Conservation (phyloP, 2,888 invertebrate genomes). For the Mechanitis messenoides region DNA sequence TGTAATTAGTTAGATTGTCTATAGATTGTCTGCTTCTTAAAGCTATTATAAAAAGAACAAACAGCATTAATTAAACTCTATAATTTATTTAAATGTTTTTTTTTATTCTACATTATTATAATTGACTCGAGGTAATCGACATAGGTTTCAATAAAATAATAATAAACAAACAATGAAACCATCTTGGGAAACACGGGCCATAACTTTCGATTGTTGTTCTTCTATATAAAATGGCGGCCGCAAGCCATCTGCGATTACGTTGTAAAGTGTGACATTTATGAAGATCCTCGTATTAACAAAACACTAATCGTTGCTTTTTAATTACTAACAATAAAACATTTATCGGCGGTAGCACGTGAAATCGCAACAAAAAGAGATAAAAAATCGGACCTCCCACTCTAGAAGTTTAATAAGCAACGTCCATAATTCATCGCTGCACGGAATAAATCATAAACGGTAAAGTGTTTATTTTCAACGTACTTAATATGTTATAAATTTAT, state of each 20-base stretch:
- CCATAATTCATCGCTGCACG: constrained; percentile 69
- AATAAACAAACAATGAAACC: constrained; percentile 42
- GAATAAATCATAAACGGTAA: constrained; percentile 75
- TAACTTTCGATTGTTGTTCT: neutral
- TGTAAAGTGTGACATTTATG: constrained; percentile 63
- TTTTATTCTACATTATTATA: too few species aligned
- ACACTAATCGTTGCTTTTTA: constrained; percentile 61
- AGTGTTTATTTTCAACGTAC: constrained; percentile 75
- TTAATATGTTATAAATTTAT: constrained; percentile 77
- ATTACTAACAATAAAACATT: constrained; percentile 73
- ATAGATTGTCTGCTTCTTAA: too few species aligned
- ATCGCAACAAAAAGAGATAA: constrained; percentile 62
- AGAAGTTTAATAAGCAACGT: constrained; percentile 59
- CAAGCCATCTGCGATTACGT: too few species aligned
- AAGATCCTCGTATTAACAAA: constrained; percentile 55
- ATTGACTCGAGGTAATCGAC: too few species aligned
- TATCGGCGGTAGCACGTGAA: constrained; percentile 69
- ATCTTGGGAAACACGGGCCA: constrained; percentile 35
- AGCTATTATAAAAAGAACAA: too few species aligned
- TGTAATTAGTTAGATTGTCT: too few species aligned
- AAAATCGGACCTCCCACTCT: constrained; percentile 58
- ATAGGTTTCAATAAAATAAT: too few species aligned
- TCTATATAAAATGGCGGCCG: neutral
- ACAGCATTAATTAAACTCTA: too few species aligned
- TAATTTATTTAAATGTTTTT: too few species aligned